Evolutionary conservation across 1,140 invertebrate genomes (phyloP), one percentile per base, ranked within the genome.

Genomic region (Ceratina calcarata): DNA sequence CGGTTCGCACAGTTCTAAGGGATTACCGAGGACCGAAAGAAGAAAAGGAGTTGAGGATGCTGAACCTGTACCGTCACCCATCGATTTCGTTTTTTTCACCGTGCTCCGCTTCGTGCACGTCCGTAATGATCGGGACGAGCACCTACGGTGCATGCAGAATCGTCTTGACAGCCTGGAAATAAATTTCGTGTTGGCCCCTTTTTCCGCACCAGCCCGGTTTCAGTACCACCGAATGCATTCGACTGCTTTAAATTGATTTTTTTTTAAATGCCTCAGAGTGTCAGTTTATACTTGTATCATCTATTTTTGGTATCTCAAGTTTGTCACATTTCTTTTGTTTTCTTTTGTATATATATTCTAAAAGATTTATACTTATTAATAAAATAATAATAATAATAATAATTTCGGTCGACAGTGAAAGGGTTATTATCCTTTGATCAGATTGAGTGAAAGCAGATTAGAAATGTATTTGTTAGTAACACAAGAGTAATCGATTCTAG

Each of bases 121-220:
- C 66, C 69, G 82, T 85, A 85, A 87, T 82, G 82, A 85, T 86
- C 66, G 77, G 66, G 75, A 77, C 72, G 69, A 67, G 84, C 84
- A 81, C 85, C 84, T 71, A 87, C 65, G 76, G 83, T 76, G 85
- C 86, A 84, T 87, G 86, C 79, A 79, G 84, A 89, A 88, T 89
- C 78, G 58, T 51, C 70, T 71, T 88, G 87, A 89, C 86, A 84
- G 82, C 76, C 53, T 85, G 77, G 72, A 87, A 84, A 89, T 88
- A 88, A 89, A 88, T 89, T 87, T 88, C 80, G 65, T 32, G 45
- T 32, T 61, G 75, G 55, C 10, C 61, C 55, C 22, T 70, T 65
- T 70, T 69, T 32, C 27, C 27, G 16, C 64, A 66, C n/a, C 62
- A 20, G 18, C 10, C 13, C 24, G n/a, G n/a, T n/a, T 18, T 53